Evolutionary conservation across 2,888 invertebrate genomes (phyloP).

Genomic region (Thecocarcelia acutangulata): DNA sequence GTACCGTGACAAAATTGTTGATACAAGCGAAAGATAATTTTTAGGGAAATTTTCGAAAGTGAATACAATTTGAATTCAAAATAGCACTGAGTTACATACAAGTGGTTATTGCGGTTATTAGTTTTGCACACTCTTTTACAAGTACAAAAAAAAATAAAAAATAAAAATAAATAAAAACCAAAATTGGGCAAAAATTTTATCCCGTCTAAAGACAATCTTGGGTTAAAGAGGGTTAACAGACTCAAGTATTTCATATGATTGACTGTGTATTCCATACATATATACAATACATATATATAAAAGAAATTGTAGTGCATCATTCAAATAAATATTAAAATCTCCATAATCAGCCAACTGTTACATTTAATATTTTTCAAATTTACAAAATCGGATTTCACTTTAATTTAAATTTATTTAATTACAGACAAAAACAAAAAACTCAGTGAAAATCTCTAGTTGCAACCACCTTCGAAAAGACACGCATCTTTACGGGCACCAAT

Average conservation of each 20-base stretch:
- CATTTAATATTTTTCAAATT: conserved; percentile 37
- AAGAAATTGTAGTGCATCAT: conserved; percentile 37
- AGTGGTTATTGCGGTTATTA: no score
- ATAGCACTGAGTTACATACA: no score
- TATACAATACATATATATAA: neutral
- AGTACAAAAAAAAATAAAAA: no score
- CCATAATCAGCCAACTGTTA: conserved; percentile 59
- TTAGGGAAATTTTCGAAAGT: no score
- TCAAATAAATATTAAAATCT: conserved; percentile 38
- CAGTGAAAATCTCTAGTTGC: conserved; percentile 16
- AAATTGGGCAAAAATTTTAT: no score
- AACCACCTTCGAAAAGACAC: conserved; percentile 52
- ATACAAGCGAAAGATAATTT: neutral
- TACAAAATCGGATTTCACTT: conserved; percentile 64
- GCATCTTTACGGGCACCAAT: conserved; percentile 53
- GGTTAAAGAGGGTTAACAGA: no score
- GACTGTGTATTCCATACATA: neutral
- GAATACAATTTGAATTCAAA: no score
- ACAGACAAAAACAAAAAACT: conserved; percentile 45
- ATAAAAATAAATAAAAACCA: no score
- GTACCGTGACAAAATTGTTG: conserved; percentile 40
- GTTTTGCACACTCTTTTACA: no score
- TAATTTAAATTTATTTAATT: conserved; percentile 64
- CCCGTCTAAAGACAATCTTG: no score
- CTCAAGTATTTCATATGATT: conserved; percentile 24